phyloP scores from a whole-genome alignment of 2,113 vertebrate genomes.

The Neoarius graeffei region DNA sequence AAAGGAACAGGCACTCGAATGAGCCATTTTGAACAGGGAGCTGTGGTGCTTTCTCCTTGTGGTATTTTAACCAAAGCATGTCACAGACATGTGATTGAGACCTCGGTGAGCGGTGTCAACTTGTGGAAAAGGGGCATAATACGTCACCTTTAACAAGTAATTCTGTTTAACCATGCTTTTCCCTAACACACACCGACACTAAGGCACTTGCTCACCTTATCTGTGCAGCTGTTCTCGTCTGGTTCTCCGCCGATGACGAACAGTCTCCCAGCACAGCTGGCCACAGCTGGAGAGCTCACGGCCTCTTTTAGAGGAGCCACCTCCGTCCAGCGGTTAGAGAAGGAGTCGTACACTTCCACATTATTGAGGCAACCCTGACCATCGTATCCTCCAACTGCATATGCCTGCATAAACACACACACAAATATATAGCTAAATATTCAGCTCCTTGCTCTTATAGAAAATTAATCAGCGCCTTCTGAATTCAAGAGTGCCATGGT shows the following conservation, averaged over 20 bases:
- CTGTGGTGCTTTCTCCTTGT: no score
- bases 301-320: constrained; percentile 95
- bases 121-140: no score
- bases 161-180: background rate
- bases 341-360: constrained; percentile 94
- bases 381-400: constrained; percentile 94
- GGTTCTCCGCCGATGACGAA: constrained; percentile 96
- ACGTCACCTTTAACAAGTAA: no score
- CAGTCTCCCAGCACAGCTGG: constrained; percentile 89
- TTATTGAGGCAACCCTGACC: constrained; percentile 95
- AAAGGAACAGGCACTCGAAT: no score
- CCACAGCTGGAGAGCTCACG: constrained; percentile 92
- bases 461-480: background rate
- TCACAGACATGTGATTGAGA: no score
- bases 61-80: no score
- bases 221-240: constrained; percentile 94
- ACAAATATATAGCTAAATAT: background rate
- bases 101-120: no score
- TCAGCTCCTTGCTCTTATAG: no score
- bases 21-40: no score
- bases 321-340: constrained; percentile 97
- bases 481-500: background rate
- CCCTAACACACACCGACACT: background rate
- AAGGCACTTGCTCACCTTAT: constrained; percentile 80
- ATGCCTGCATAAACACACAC: constrained; percentile 77